These are phyloP conservation scores for Prunella himalayana DNA, from an alignment of 2,113 vertebrate genomes.

Conservation along the genomic window DNA sequence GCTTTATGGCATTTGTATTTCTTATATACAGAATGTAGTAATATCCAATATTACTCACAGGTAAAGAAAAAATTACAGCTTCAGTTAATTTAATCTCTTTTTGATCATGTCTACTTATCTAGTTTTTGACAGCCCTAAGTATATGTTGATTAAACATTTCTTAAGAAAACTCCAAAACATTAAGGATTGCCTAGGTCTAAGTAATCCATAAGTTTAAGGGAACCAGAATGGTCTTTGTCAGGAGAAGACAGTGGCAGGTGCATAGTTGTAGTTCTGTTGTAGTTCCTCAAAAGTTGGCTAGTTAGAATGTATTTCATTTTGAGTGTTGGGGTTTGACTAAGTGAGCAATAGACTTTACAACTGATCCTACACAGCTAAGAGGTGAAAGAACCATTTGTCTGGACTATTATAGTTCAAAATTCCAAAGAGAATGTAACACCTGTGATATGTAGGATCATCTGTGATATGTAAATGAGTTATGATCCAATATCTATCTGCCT, in stretches of 20 bases:
- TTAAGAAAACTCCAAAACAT: not conserved
- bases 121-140: not conserved
- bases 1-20: not conserved
- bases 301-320: not conserved
- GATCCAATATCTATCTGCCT: not conserved
- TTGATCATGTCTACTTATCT: not conserved
- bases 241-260: not conserved
- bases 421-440: not conserved
- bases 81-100: not conserved
- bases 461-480: not conserved
- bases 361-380: not conserved
- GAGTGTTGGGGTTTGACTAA: not conserved
- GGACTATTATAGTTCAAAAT: not conserved
- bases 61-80: not conserved
- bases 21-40: not conserved
- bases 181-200: not conserved
- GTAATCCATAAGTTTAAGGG: not conserved
- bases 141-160: not conserved
- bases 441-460: not conserved
- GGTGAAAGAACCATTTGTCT: not conserved
- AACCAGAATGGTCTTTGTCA: not conserved
- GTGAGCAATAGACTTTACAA: not conserved
- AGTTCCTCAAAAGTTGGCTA: not conserved
- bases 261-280: not conserved
- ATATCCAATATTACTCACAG: not conserved